Percentiles rank a stretch among this genome's conserved stretches.
Conservation (phyloP, 1,140 invertebrate species). For the Rhizoglyphus robini region DNA sequence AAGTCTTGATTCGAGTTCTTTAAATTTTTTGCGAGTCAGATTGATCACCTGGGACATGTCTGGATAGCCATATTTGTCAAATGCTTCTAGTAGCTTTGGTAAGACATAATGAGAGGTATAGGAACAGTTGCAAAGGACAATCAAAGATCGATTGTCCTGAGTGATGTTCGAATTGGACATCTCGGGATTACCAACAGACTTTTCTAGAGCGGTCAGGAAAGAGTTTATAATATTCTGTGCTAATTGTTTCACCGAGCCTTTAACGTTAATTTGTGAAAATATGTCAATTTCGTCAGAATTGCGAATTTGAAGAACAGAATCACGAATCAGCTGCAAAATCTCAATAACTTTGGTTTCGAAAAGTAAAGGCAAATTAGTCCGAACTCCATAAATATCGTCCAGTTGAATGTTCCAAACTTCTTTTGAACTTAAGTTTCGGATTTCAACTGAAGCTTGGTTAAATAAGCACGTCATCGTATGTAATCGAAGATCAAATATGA, state of each 20-base stretch:
- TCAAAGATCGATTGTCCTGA: conserved; percentile 57
- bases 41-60: conserved; percentile 43
- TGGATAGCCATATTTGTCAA: conserved; percentile 53
- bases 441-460: conserved; percentile 61
- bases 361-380: conserved; percentile 66
- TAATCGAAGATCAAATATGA: conserved; percentile 72
- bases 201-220: conserved; percentile 31
- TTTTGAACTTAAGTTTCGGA: conserved; percentile 55
- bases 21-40: conserved; percentile 32
- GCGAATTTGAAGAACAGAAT: conserved; percentile 52
- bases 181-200: conserved; percentile 9
- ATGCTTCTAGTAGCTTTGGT: conserved; percentile 48
- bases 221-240: conserved; percentile 51
- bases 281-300: conserved; percentile 21
- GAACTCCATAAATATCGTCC: conserved; percentile 58
- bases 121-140: conserved; percentile 75
- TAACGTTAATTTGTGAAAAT: conserved; percentile 33
- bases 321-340: conserved; percentile 65
- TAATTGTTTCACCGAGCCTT: conserved; percentile 33
- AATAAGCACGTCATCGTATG: conserved; percentile 73
- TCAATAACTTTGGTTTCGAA: conserved; percentile 70
- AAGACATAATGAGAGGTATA: conserved; percentile 62
- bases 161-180: conserved; percentile 1
- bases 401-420: conserved; percentile 81
- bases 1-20: conserved; percentile 35